A percentile compares a stretch with the other conserved stretches of the same genome.
Evolutionary conservation across 2,113 vertebrate genomes (phyloP).

Genomic region (Pomatostomus ruficeps): DNA sequence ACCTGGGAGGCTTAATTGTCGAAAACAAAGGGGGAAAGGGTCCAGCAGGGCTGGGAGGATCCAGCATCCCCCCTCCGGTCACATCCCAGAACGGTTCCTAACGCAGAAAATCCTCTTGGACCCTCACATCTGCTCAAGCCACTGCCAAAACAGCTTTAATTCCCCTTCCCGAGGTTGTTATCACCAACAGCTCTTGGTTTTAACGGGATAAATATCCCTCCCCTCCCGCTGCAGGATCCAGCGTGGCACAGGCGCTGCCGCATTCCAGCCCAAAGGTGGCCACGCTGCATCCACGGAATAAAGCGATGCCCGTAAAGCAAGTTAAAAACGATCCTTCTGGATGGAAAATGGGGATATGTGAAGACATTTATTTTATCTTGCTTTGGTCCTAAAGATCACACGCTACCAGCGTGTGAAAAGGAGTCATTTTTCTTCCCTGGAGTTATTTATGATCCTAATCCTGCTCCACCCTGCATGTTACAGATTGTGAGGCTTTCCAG

Average conservation of each 20-base stretch:
- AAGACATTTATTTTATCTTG: neutral
- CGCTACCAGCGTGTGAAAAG: neutral
- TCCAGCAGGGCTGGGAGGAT: neutral
- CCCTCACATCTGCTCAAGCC: neutral
- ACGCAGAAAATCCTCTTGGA: accelerated
- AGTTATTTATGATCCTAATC: neutral
- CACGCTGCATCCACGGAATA: neutral
- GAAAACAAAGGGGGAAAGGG: neutral
- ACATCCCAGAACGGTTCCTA: neutral
- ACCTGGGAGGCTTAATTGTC: neutral
- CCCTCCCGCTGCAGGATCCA: neutral
- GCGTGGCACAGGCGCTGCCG: neutral
- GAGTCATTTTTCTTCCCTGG: neutral
- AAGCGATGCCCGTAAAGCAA: neutral
- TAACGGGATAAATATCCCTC: neutral
- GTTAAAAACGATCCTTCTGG: neutral
- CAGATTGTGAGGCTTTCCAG: neutral
- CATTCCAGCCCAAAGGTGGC: neutral
- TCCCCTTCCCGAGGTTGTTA: neutral
- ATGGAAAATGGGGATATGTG: neutral
- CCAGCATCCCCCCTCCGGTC: neutral
- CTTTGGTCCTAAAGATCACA: neutral
- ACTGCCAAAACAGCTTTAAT: neutral
- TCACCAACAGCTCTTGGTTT: neutral
- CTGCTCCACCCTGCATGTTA: neutral